A percentile compares a stretch with the other conserved stretches of the same genome.
Conservation (phyloP, 2,797 vertebrate species). For the Parauchenoglanis ngamensis region DNA sequence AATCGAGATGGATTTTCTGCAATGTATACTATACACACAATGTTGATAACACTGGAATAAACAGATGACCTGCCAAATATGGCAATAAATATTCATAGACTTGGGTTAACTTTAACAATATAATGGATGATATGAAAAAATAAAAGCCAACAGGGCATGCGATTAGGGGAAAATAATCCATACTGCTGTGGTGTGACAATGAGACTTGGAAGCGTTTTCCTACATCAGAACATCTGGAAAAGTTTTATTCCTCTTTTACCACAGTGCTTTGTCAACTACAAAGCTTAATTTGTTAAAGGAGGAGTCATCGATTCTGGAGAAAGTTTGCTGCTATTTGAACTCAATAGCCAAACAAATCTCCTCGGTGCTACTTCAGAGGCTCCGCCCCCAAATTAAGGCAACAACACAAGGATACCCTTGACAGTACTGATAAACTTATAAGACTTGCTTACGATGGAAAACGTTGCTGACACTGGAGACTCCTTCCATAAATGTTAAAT, state of each 20-base stretch:
- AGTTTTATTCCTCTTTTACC: conserved; percentile 1
- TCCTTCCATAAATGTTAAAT: background rate
- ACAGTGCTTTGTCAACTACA: background rate
- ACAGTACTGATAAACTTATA: no score
- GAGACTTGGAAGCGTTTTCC: background rate
- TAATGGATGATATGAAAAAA: background rate
- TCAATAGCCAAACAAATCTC: no score
- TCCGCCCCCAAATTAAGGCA: no score
- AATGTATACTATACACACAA: background rate
- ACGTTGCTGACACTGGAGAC: background rate
- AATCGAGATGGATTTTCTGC: background rate
- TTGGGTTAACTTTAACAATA: background rate
- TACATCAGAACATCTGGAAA: background rate
- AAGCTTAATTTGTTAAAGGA: background rate
- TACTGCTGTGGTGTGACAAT: background rate
- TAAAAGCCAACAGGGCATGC: background rate
- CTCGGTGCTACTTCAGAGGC: no score
- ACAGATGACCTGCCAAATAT: background rate
- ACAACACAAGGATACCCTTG: no score
- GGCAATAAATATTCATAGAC: background rate
- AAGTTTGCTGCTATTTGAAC: no score
- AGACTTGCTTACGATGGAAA: background rate
- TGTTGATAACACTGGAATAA: background rate
- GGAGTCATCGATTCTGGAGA: no score
- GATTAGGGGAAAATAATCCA: background rate